Percentiles rank a stretch among this genome's conserved stretches.
phyloP scores from a whole-genome alignment of 1,140 invertebrate genomes.

The Drosophila lacertosa region DNA sequence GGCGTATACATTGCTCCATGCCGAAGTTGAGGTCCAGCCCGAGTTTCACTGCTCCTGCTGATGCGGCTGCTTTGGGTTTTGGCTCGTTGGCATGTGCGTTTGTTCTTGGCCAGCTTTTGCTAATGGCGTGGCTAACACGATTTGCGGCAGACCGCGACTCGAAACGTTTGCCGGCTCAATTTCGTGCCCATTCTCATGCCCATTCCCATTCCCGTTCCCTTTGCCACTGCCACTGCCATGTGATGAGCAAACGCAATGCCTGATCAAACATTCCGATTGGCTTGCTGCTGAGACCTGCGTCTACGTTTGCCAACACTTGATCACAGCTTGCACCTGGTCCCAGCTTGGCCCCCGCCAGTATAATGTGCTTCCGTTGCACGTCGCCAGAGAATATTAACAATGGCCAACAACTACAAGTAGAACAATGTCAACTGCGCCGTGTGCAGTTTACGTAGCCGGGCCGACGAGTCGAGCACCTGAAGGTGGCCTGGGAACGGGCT shows the following conservation, averaged over 20 bases:
- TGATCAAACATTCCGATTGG: conserved; percentile 79
- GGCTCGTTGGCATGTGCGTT: conserved; percentile 28
- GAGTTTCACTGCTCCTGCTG: neutral
- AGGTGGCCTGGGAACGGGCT: conserved; percentile 15
- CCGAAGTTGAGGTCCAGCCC: neutral
- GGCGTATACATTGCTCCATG: conserved; percentile 60
- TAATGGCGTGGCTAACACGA: conserved; percentile 81
- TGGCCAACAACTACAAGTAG: conserved; percentile 49
- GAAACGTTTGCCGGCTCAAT: conserved; percentile 42
- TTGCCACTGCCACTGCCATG: conserved; percentile 6
- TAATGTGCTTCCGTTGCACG: conserved; percentile 71
- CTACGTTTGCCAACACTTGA: conserved; percentile 21
- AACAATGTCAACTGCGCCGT: conserved; percentile 70
- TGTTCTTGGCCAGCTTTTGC: conserved; percentile 70
- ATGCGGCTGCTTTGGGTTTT: conserved; percentile 1
- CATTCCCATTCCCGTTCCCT: conserved; percentile 5
- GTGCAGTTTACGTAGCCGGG: conserved; percentile 65
- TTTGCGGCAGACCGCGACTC: conserved; percentile 63
- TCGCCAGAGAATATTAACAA: conserved; percentile 70
- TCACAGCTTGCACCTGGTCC: conserved; percentile 13
- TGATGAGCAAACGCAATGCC: conserved; percentile 71
- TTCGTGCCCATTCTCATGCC: neutral
- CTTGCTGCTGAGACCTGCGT: conserved; percentile 20
- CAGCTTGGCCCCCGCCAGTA: conserved; percentile 2
- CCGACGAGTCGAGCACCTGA: neutral